Percentiles rank a stretch among this genome's conserved stretches.
Conservation (phyloP, 1,140 invertebrate species). For the Penaeus indicus region DNA sequence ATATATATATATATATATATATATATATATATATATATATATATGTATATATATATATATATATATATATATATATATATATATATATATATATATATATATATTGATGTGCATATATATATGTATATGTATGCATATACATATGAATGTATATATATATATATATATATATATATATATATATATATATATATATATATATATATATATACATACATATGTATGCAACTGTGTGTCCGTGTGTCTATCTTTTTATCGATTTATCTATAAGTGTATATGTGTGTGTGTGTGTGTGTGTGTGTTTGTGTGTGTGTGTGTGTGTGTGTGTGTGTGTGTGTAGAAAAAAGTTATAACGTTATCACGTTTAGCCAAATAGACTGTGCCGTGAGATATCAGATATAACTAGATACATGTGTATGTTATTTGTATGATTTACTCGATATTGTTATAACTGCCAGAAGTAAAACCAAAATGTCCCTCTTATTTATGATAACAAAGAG, state of each 20-base stretch:
- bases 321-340: neutral
- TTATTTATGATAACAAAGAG: too few relatives aligned
- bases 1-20: too few relatives aligned
- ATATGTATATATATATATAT: neutral
- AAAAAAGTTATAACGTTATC: neutral
- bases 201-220: conserved; percentile 7
- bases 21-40: too few relatives aligned
- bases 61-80: neutral
- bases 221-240: neutral
- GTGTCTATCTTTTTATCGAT: neutral
- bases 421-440: too few relatives aligned
- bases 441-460: too few relatives aligned
- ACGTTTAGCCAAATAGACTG: too few relatives aligned
- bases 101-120: conserved; percentile 7
- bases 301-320: neutral
- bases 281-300: neutral
- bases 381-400: too few relatives aligned
- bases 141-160: neutral
- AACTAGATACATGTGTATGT: too few relatives aligned
- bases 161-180: neutral
- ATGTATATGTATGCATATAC: neutral
- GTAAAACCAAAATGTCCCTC: too few relatives aligned
- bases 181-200: neutral
- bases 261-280: neutral
- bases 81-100: conserved; percentile 30